Evolutionary conservation across 2,888 invertebrate genomes (phyloP), one percentile per base, ranked within the genome.

Genomic region (Drosophila prolongata): DNA sequence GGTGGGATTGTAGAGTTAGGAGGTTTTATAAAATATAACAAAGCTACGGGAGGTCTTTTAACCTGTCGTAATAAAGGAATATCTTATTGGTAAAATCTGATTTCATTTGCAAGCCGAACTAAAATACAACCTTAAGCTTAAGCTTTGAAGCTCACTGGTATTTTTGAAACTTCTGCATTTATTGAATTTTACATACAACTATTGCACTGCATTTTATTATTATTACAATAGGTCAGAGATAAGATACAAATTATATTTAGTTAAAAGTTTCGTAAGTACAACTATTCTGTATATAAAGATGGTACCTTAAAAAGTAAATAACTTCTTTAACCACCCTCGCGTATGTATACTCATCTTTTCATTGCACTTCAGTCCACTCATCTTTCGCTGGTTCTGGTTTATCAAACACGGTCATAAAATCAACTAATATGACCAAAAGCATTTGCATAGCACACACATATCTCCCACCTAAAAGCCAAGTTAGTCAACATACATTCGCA

Each of bases 341-440:
- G 6, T 9, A 8, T 57, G 16, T 40, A 38, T 30, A 35, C 40
- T 27, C 53, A 30, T 34, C 11, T 35, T 38, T 38, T 44, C 44
- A 40, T 27, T 19, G 59, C 50, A 37, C 16, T 46, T 42, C 50
- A 19, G 16, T 14, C 16, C 57, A 67, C 56, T 42, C 66, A 66
- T 49, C 66, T 65, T 44, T 52, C 30, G 37, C 53, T 54, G 64
- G 35, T 16, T 64, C 53, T 58, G 60, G 70, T 75, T 85, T 87
- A 83, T 89, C 72, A 62, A 71, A 66, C 27, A 52, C 44, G 44
- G 42, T 54, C 84, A 74, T 88, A 87, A 87, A 83, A 76, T 49
- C 78, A 64, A 57, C 84, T 55, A 80, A 88, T 79, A 80, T 75
- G 79, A 50, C 56, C 70, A 61, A 64, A 55, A 70, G 73, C 71